phyloP scores from a whole-genome alignment of 2,113 vertebrate genomes.

The Polyodon spathula region DNA sequence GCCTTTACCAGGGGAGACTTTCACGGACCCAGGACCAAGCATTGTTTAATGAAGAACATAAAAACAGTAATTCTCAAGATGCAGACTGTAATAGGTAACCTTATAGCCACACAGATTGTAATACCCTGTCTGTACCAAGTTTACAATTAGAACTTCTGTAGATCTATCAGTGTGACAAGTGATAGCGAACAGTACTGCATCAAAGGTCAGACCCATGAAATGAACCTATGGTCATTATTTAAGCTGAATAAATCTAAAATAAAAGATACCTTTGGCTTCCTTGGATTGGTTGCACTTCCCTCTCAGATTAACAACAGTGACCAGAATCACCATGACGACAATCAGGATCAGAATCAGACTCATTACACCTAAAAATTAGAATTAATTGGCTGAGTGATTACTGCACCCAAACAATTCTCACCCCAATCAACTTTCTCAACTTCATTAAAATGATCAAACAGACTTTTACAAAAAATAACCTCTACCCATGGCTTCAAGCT shows the following conservation, averaged over 20 bases:
- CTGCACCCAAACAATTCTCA: no score
- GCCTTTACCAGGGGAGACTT: no score
- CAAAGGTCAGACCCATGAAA: background rate
- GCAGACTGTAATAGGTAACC: no score
- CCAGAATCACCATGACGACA: constrained; percentile 63
- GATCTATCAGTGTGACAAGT: background rate
- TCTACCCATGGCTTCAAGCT: background rate
- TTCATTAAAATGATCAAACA: background rate
- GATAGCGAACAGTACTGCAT: background rate
- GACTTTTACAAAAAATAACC: background rate
- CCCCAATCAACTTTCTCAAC: background rate
- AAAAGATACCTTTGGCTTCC: constrained; percentile 55
- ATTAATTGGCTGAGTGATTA: background rate
- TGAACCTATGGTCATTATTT: background rate
- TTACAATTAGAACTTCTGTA: no score
- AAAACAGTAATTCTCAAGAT: no score
- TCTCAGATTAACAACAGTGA: constrained; percentile 60
- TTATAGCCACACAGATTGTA: no score
- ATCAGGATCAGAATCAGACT: constrained; percentile 67
- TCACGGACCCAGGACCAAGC: no score
- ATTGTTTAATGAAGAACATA: no score
- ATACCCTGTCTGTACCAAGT: no score
- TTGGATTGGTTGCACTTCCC: constrained; percentile 57
- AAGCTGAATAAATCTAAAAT: constrained; percentile 5
- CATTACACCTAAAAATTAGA: constrained; percentile 57